These are phyloP conservation scores for Discoglossus pictus DNA, from an alignment of 2,797 vertebrate genomes.

Conservation along the genomic window DNA sequence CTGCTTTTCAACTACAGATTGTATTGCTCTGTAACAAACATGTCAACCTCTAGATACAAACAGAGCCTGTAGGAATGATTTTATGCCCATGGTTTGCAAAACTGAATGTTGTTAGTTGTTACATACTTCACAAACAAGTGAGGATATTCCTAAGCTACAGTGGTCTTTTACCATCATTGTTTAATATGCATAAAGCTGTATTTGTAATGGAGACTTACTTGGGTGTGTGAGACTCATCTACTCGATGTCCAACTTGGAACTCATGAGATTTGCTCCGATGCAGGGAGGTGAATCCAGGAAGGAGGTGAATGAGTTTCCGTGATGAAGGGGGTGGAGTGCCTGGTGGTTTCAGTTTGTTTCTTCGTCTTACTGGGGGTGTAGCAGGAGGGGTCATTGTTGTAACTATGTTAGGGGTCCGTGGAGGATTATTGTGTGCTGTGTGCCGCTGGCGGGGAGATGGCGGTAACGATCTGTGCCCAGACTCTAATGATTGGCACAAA, in stretches of 20 bases:
- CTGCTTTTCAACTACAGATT: too few species aligned
- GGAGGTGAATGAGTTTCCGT: constrained; percentile 91
- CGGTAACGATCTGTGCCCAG: constrained; percentile 86
- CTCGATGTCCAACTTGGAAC: constrained; percentile 92
- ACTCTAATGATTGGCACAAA: constrained; percentile 70
- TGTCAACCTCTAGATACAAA: too few species aligned
- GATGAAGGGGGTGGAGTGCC: constrained; percentile 91
- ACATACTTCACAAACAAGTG: too few species aligned
- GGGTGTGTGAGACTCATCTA: constrained; percentile 89
- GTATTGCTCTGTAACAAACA: too few species aligned
- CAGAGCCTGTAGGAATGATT: too few species aligned
- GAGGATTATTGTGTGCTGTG: constrained; percentile 84
- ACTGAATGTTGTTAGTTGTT: too few species aligned
- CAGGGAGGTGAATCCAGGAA: constrained; percentile 90
- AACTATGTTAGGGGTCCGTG: constrained; percentile 89
- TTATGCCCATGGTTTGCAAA: too few species aligned
- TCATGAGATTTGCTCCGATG: constrained; percentile 98
- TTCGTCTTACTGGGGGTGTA: constrained; percentile 84
- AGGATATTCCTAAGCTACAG: too few species aligned
- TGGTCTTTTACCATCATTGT: too few species aligned
- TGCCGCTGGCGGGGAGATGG: constrained; percentile 92
- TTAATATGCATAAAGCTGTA: neutral
- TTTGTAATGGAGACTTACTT: constrained; percentile 78
- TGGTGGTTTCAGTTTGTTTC: constrained; percentile 91
- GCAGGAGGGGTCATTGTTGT: constrained; percentile 85